Evolutionary conservation across 92 coral and sea anemone species (phyloP), one percentile per base, ranked within the genome.

Genomic region (Parazoanthus atlanticus): DNA sequence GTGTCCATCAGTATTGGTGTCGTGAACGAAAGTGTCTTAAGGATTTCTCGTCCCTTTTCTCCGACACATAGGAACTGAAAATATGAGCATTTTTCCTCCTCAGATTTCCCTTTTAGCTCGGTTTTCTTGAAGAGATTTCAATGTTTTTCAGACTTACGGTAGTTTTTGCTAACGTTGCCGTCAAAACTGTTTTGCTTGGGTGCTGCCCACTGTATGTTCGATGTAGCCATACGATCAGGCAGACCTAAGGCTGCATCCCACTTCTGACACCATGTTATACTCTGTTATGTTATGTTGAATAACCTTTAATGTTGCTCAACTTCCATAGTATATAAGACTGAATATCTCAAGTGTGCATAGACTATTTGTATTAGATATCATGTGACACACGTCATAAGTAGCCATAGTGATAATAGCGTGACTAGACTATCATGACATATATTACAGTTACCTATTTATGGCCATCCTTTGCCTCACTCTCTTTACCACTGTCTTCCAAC

Each of bases 51-150:
- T 61, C 83, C 91, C 38, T 82, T 87, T 65, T 87, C 91, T 43
- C 90, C 91, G 21, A 91, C 82, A 61, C 93, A 91, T 40, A 91
- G 91, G 41, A 90, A 80, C n/a, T n/a, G 47, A 87, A 86, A 87
- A 73, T 91, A 91, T 54, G 93, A 91, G 78, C 91, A 88, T 40
- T 86, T 77, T 79, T 86, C 90, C 81, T 90, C 92, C 78, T 64
- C 86, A n/a, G 91, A 31, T 66, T 88, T 87, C 73, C 84, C 91
- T 81, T 88, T 80, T 38, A 91, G 88, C 41, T 88, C 85, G 11
- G 91, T 88, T 75, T 90, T 91, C 81, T 91, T 88, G 38, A 91
- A 91, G 33, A 91, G 85, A 16, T 38, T 52, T 91, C 91, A 91
- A 67, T 91, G 93, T 56, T 91, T 88, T 54, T 69, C 91, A 75